Base-by-base conservation (phyloP, 2,888 invertebrate genomes). In the Gisinianus flammeolus region DNA sequence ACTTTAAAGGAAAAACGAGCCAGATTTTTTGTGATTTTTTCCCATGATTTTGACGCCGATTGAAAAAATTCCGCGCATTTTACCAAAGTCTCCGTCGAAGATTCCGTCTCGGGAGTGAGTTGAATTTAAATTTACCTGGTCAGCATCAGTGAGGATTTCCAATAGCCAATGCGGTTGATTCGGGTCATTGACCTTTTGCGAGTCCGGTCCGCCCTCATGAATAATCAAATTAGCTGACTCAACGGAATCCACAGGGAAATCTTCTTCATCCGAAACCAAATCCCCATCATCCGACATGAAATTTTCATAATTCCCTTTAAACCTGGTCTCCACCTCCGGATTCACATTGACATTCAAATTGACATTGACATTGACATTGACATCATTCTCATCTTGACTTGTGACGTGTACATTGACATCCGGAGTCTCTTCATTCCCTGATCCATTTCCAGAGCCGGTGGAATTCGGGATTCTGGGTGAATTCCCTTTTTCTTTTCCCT, bases 71-170 rank as follows among this genome's bases (percentile, higher is more conserved):
- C n/a, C n/a, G n/a, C n/a, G n/a, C n/a, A n/a, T n/a, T n/a, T n/a
- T n/a, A n/a, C n/a, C n/a, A n/a, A n/a, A n/a, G n/a, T n/a, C n/a
- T n/a, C n/a, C n/a, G n/a, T n/a, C n/a, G n/a, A n/a, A n/a, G n/a
- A n/a, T n/a, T n/a, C n/a, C n/a, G n/a, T n/a, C n/a, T n/a, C n/a
- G n/a, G n/a, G n/a, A n/a, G n/a, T n/a, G n/a, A n/a, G n/a, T n/a
- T n/a, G n/a, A 67, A 67, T 4, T 67, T 19, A 31, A 68, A 68
- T 30, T 24, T 24, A 69, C 69, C 16, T 31, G 31, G 16, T 52
- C n/a, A 10, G 12, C 24, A 44, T 73, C 73, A 12, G 35, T 73
- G 10, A 75, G 30, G n/a, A 75, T 26, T 67, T 75, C 75, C n/a
- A 75, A 16, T 2, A 44, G 26, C 67, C 66, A 75, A 67, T 75